Percentiles rank a stretch among this genome's conserved stretches.
Conservation (phyloP, 2,797 vertebrate genomes). For the Hypotaenidia okinawae region DNA sequence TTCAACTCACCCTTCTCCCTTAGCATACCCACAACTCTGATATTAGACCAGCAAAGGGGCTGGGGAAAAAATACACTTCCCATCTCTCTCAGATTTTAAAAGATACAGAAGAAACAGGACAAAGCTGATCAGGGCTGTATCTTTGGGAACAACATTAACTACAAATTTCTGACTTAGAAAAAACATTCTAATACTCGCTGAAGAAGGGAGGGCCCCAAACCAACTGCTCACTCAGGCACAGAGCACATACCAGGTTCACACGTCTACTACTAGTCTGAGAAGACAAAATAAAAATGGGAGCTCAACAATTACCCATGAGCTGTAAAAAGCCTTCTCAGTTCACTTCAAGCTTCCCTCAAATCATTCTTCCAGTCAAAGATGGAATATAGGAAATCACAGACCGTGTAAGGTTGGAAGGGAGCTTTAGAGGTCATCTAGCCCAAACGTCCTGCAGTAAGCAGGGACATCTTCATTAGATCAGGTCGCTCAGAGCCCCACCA, state of each 20-base stretch:
- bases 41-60: background rate
- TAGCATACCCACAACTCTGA: background rate
- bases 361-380: background rate
- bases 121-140: background rate
- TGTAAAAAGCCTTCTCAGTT: background rate
- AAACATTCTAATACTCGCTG: background rate
- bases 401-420: too few relatives aligned
- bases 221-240: background rate
- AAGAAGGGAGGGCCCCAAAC: background rate
- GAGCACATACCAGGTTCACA: background rate
- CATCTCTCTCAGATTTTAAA: background rate
- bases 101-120: background rate
- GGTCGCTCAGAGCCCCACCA: too few relatives aligned
- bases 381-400: background rate
- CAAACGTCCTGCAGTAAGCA: too few relatives aligned
- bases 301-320: background rate
- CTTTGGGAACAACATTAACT: background rate
- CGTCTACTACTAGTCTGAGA: background rate
- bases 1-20: background rate
- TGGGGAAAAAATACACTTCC: background rate
- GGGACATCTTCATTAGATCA: too few relatives aligned
- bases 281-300: background rate
- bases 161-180: background rate
- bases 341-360: background rate
- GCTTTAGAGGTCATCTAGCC: too few relatives aligned